Conservation (phyloP, 2,888 invertebrate species). For the Nineta flava region DNA sequence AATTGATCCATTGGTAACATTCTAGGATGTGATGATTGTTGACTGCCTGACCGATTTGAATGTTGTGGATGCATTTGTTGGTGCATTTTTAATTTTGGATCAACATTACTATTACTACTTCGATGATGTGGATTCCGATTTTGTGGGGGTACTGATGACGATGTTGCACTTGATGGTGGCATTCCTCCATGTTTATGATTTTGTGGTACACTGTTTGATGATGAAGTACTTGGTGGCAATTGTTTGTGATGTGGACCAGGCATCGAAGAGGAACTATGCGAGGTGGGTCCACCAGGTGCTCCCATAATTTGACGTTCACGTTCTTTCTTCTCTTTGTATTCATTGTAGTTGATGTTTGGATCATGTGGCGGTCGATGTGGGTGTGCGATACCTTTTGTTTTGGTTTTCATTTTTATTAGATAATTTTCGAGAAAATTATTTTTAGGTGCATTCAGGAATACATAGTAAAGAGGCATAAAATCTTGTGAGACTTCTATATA, state of each 20-base stretch:
- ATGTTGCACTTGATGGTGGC: constrained; percentile 9
- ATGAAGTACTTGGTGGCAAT: constrained; percentile 24
- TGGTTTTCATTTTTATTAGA: not conserved
- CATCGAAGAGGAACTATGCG: not conserved
- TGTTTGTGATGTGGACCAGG: constrained; percentile 17
- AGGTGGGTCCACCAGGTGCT: not conserved
- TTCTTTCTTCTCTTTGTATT: constrained; percentile 46
- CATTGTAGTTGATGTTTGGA: constrained; percentile 31
- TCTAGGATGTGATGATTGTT: not conserved
- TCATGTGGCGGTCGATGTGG: constrained; percentile 22
- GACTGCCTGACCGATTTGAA: constrained; percentile 16
- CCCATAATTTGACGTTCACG: constrained; percentile 37
- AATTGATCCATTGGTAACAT: not conserved
- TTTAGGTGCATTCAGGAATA: too few species aligned
- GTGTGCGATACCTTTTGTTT: constrained; percentile 18
- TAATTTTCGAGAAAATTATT: too few species aligned
- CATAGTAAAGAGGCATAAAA: too few species aligned
- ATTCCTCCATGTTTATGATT: constrained; percentile 8
- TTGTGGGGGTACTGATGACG: constrained; percentile 2
- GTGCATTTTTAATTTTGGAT: constrained; percentile 7
- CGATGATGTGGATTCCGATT: constrained; percentile 9
- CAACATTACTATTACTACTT: constrained; percentile 3
- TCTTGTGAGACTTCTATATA: too few species aligned
- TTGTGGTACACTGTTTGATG: not conserved
- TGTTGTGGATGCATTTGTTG: constrained; percentile 20